Evolutionary conservation across 2,888 invertebrate genomes (phyloP).

Genomic region (Endotricha flammealis): DNA sequence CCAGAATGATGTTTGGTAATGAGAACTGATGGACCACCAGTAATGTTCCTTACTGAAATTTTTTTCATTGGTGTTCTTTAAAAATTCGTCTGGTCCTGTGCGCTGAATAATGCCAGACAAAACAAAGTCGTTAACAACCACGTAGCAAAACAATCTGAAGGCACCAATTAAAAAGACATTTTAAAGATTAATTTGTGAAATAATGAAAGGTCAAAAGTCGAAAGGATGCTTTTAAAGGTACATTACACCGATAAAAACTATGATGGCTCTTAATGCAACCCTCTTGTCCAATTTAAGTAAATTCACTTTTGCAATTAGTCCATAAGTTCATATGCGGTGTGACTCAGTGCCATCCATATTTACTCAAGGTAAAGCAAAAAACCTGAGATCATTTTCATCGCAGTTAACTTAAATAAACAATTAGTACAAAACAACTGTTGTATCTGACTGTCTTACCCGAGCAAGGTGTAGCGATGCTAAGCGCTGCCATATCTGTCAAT

Average conservation of each 20-base stretch:
- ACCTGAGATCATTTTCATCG: conserved; percentile 28
- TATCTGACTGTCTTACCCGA: not conserved
- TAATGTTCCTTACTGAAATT: no score
- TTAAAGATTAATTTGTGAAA: conserved; percentile 18
- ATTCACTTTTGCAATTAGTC: conserved; percentile 27
- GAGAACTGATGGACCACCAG: no score
- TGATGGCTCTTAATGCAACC: conserved; percentile 28
- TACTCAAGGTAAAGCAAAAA: conserved; percentile 29
- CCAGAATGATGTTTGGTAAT: no score
- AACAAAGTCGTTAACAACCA: no score
- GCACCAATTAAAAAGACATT: no score
- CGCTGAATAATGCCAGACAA: no score
- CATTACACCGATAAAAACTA: conserved; percentile 26
- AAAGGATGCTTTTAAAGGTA: conserved; percentile 24
- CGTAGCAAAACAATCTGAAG: no score
- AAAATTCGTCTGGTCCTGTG: no score
- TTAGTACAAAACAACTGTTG: conserved; percentile 27
- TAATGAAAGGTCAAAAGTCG: conserved; percentile 16
- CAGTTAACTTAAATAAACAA: conserved; percentile 31
- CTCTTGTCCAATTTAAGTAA: conserved; percentile 30
- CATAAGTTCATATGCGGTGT: conserved; percentile 17
- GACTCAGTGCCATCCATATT: conserved; percentile 30
- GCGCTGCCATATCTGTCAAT: no score
- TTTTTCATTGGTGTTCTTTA: no score
- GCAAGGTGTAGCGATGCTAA: not conserved